Conservation (phyloP, 2,888 invertebrate species). For the Creontiades dilutus region DNA sequence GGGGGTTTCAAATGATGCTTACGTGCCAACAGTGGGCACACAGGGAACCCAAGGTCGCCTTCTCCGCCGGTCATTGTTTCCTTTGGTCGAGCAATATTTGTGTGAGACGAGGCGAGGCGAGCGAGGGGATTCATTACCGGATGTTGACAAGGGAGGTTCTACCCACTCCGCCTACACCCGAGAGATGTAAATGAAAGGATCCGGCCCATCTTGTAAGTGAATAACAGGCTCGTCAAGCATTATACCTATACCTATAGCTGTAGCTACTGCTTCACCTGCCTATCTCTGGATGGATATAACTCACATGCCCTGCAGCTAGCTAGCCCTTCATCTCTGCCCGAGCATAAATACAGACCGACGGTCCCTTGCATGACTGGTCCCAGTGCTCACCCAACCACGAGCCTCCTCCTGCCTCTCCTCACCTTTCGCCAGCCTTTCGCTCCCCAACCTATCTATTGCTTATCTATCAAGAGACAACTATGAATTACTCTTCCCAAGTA, state of each 20-base stretch:
- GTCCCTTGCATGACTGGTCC: constrained; percentile 22
- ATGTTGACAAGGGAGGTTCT: neutral
- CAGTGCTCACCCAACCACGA: neutral
- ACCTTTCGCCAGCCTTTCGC: neutral
- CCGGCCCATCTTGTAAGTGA: constrained; percentile 11
- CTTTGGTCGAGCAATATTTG: neutral
- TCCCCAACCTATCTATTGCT: neutral
- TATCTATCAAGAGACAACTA: constrained; percentile 16
- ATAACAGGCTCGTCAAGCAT: constrained; percentile 36
- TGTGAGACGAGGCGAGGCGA: neutral
- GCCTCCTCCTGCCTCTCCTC: neutral
- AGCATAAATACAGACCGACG: constrained; percentile 28
- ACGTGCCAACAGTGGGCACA: neutral
- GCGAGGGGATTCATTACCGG: neutral
- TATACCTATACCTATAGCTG: neutral
- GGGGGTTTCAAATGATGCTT: too few species aligned
- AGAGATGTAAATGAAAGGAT: constrained; percentile 23
- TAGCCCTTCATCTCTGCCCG: constrained; percentile 23
- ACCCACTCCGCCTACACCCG: neutral
- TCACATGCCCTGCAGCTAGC: constrained; percentile 13
- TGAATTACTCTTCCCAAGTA: too few species aligned
- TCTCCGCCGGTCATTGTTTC: neutral
- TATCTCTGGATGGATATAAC: constrained; percentile 15
- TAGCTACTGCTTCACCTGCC: too few species aligned
- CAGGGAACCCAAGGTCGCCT: neutral